These are phyloP conservation scores for Montipora foliosa DNA, from an alignment of 64 coral and sea anemone genomes.

Conservation along the genomic window DNA sequence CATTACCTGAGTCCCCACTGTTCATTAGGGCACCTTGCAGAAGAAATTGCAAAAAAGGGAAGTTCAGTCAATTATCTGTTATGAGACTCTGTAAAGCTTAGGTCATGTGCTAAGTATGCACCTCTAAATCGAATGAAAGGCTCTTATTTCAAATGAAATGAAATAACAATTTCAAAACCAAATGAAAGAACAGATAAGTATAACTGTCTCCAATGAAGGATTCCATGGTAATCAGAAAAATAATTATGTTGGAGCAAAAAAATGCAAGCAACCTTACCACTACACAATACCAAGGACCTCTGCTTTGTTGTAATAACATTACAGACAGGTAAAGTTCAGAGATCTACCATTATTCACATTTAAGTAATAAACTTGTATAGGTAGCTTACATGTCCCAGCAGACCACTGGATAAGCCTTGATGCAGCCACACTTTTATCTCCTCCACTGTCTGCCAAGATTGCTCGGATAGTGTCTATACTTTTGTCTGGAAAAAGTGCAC, in stretches of 20 bases:
- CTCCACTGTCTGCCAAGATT: constrained; percentile 22
- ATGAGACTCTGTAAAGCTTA: constrained; percentile 5
- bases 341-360: background rate
- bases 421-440: constrained; percentile 53
- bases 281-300: constrained; percentile 31
- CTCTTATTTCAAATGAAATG: constrained; percentile 2
- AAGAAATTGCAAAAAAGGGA: constrained; percentile 15
- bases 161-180: constrained; percentile 12
- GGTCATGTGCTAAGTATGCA: constrained; percentile 1
- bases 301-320: constrained; percentile 13
- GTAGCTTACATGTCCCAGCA: constrained; percentile 24
- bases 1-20: constrained; percentile 2
- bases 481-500: constrained; percentile 48
- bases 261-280: constrained; percentile 24
- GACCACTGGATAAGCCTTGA: constrained; percentile 57
- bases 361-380: constrained; percentile 25
- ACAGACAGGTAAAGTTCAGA: constrained; percentile 7
- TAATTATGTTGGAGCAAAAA: constrained; percentile 23
- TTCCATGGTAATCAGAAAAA: constrained; percentile 22
- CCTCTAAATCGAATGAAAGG: background rate
- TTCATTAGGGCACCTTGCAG: constrained; percentile 14
- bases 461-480: constrained; percentile 16
- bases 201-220: constrained; percentile 10
- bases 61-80: constrained; percentile 17
- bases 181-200: constrained; percentile 28